Evolutionary conservation across 2,113 vertebrate species (phyloP).

Genomic region (Brevimyrus niger): DNA sequence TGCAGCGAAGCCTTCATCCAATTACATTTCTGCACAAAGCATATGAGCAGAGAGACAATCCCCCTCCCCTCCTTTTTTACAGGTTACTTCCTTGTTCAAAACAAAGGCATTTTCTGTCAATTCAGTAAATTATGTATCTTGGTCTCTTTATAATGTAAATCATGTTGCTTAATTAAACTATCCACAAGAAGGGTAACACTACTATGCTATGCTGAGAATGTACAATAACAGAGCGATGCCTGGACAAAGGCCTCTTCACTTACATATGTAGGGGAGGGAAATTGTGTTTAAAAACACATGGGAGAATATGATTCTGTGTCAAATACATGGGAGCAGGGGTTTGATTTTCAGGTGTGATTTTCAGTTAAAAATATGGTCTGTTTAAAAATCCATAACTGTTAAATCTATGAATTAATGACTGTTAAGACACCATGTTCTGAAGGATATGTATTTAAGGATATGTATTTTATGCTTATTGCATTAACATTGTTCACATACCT

Average conservation of each 20-base stretch:
- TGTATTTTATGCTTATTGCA: not conserved
- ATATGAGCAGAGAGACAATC: not conserved
- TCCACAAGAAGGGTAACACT: constrained; percentile 41
- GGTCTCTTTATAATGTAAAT: not conserved
- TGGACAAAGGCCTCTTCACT: not conserved
- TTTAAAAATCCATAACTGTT: not conserved
- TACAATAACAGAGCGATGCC: constrained; percentile 58
- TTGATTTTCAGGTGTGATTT: not conserved
- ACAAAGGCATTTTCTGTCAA: not conserved
- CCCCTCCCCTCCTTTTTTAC: not conserved
- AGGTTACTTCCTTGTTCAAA: not conserved
- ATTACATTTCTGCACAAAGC: not conserved
- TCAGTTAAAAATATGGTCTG: not conserved
- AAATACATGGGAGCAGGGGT: not conserved
- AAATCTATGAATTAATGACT: not conserved
- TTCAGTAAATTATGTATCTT: not conserved
- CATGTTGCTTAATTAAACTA: not conserved
- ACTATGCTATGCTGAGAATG: constrained; percentile 53
- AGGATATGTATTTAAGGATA: not conserved
- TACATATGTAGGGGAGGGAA: constrained; percentile 39
- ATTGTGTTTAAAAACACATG: constrained; percentile 15
- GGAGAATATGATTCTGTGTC: not conserved
- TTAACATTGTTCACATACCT: not conserved
- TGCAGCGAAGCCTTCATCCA: not conserved
- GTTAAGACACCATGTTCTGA: not conserved